Conservation (phyloP, 1,140 invertebrate genomes). For the Tyrophagus putrescentiae region DNA sequence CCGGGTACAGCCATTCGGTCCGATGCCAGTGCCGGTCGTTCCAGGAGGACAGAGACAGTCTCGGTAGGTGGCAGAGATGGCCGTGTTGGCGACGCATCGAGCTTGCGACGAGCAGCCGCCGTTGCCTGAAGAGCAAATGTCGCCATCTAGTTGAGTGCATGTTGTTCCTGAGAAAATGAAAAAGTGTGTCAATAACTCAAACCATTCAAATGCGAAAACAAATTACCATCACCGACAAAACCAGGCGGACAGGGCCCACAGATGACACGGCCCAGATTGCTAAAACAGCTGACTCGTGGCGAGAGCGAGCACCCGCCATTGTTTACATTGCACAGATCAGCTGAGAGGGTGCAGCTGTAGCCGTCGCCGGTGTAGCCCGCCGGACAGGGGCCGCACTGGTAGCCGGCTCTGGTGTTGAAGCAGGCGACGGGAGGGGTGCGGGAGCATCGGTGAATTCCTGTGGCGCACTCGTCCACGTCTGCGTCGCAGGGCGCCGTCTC, state of each 20-base stretch:
- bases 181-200: background rate
- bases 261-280: slow-evolving; percentile 60
- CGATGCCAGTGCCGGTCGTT: slow-evolving; percentile 61
- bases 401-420: slow-evolving; percentile 70
- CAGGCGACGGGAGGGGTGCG: slow-evolving; percentile 60
- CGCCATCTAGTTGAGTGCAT: slow-evolving; percentile 30
- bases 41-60: slow-evolving; percentile 62
- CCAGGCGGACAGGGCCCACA: slow-evolving; percentile 69
- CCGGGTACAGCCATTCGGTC: slow-evolving; percentile 51
- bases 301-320: slow-evolving; percentile 72
- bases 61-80: slow-evolving; percentile 40
- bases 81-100: slow-evolving; percentile 51
- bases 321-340: slow-evolving; percentile 68
- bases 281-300: slow-evolving; percentile 67
- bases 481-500: slow-evolving; percentile 54
- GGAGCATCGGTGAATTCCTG: slow-evolving; percentile 51
- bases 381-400: slow-evolving; percentile 66
- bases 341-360: slow-evolving; percentile 60
- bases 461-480: slow-evolving; percentile 71
- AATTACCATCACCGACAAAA: slow-evolving; percentile 26
- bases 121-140: slow-evolving; percentile 55
- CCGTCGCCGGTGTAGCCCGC: slow-evolving; percentile 71
- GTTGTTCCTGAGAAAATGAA: background rate
- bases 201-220: no score
- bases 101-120: slow-evolving; percentile 69